These are phyloP conservation scores for Sphinx pinastri DNA, from an alignment of 2,888 invertebrate genomes.

Conservation along the genomic window DNA sequence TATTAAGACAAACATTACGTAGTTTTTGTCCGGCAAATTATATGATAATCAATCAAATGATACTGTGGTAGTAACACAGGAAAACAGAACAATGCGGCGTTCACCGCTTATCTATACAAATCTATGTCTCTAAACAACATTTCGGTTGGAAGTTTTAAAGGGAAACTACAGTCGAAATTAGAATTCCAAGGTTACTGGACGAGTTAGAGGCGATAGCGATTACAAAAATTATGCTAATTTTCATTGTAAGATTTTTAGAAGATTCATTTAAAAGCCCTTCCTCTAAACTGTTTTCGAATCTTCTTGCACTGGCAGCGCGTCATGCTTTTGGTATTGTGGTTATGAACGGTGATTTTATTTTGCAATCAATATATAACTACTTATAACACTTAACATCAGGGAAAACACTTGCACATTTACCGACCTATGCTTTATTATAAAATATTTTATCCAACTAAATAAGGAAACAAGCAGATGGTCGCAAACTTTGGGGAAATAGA, in stretches of 20 bases:
- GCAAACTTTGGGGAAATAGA: too few relatives aligned
- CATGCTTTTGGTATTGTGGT: too few relatives aligned
- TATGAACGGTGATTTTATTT: too few relatives aligned
- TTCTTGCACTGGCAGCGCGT: too few relatives aligned
- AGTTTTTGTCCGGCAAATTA: conserved; percentile 26
- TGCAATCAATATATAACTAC: too few relatives aligned
- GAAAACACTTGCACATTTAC: too few relatives aligned
- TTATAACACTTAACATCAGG: too few relatives aligned
- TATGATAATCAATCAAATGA: conserved; percentile 37
- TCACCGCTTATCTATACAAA: conserved; percentile 66
- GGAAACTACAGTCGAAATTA: conserved; percentile 72
- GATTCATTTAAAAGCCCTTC: not conserved
- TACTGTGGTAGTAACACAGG: conserved; percentile 53
- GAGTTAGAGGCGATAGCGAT: conserved; percentile 43
- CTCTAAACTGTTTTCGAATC: too few relatives aligned
- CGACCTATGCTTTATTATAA: too few relatives aligned
- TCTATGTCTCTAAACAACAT: conserved; percentile 74
- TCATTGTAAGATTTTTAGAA: not conserved
- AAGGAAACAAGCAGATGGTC: too few relatives aligned
- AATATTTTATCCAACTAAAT: too few relatives aligned
- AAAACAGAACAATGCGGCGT: conserved; percentile 67
- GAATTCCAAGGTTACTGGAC: conserved; percentile 56
- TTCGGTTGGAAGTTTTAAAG: conserved; percentile 71
- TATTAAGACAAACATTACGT: conserved; percentile 10
- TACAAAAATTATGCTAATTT: not conserved